Evolutionary conservation across 2,797 vertebrate genomes (phyloP), one percentile per base, ranked within the genome.

Genomic region (Gambusia yucatana): DNA sequence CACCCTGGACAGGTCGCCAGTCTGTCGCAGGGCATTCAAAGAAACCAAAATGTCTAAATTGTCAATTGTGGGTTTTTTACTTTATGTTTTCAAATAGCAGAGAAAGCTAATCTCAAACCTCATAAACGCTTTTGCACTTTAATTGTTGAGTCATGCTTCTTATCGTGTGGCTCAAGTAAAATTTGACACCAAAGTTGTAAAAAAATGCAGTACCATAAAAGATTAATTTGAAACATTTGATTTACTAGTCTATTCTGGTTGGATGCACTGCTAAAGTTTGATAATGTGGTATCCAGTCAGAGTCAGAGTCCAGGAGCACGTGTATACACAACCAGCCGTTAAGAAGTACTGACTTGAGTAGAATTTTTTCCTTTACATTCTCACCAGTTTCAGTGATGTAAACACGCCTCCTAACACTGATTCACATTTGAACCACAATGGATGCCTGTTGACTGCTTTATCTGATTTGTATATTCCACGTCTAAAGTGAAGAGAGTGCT

Each of bases 391-490:
- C 57, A 33, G 59, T 78, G 46, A 84, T 85, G 81, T 50, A 84
- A 78, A 82, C 79, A 30, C 14, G 59, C 70, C 61, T 81, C 46
- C 36, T 52, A 74, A 75, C 73, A 76, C 75, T 75, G 47, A 82
- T 77, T 86, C 30, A 73, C 13, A 83, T 73, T 69, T 43, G 72
- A 86, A 25, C 48, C 3, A 44, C 70, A 79, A 75, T 69, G 46
- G 71, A 65, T 22, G 84, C 65, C 79, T 79, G 73, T 90, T 90
- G 81, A 86, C 85, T 79, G 84, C 85, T 61, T 22, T 61, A 74
- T 88, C 82, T 87, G 78, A 92, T 89, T 89, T 91, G 86, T 93
- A 86, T 89, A 84, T 91, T 93, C 83, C 75, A 76, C 22, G 28
- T 16, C 67, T 7, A 70, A 44, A n/a, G 84, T 43, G 81, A 84